These are phyloP conservation scores for Zaprionus obscuricornis DNA, from an alignment of 2,888 invertebrate genomes.

Conservation along the genomic window DNA sequence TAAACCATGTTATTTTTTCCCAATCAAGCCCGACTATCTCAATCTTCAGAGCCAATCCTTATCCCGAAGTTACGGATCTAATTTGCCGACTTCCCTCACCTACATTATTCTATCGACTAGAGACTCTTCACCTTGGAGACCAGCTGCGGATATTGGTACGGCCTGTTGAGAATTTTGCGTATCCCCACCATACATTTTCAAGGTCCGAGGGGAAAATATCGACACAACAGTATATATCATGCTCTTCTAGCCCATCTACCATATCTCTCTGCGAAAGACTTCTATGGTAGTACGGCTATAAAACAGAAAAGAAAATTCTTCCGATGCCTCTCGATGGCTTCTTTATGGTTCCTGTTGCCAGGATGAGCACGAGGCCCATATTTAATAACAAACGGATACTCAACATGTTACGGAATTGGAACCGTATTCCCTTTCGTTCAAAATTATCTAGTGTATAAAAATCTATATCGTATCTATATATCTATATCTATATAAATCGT, in stretches of 20 bases:
- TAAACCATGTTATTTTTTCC: slow-evolving; percentile 79
- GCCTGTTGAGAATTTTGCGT: slow-evolving; percentile 48
- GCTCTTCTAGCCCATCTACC: slow-evolving; percentile 54
- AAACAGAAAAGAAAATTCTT: slow-evolving; percentile 76
- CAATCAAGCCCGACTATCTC: slow-evolving; percentile 54
- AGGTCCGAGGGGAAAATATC: slow-evolving; percentile 60
- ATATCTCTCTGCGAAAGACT: slow-evolving; percentile 55
- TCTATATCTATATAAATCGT: too few relatives aligned
- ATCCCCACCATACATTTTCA: slow-evolving; percentile 46
- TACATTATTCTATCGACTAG: slow-evolving; percentile 86
- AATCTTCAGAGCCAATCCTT: slow-evolving; percentile 84
- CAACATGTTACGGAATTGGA: slow-evolving; percentile 84
- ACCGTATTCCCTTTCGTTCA: slow-evolving; percentile 85
- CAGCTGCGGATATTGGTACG: slow-evolving; percentile 84
- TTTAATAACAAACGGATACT: slow-evolving; percentile 77
- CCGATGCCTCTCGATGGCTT: slow-evolving; percentile 85
- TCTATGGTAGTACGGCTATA: slow-evolving; percentile 53
- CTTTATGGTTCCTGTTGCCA: slow-evolving; percentile 85
- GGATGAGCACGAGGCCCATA: slow-evolving; percentile 83
- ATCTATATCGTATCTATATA: too few relatives aligned
- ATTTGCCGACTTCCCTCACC: slow-evolving; percentile 88
- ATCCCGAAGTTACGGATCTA: slow-evolving; percentile 87
- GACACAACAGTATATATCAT: slow-evolving; percentile 58
- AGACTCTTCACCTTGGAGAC: slow-evolving; percentile 50
- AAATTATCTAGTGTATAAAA: slow-evolving; percentile 40